Base-by-base conservation (phyloP, 2,797 vertebrate species). In the Rhabdophis nuchalis region DNA sequence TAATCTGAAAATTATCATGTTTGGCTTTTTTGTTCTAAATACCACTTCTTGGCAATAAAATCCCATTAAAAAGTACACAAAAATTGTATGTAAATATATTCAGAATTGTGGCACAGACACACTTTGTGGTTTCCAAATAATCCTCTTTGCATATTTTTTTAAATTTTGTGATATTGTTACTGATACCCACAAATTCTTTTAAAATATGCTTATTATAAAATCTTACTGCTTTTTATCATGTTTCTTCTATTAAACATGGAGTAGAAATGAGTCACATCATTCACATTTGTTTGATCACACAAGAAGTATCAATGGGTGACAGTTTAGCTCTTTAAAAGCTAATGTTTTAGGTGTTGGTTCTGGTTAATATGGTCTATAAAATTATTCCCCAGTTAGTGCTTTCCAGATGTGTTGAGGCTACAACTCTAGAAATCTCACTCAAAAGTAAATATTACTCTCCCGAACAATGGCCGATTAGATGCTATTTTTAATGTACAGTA, bases 11-110 rank as follows among this genome's bases (percentile, higher is more conserved):
- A 3, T 10, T 1, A 61, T 52, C 52, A 13, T 9, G 41, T 91
- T 87, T 60, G 72, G 36, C 50, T 85, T 5, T 20, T 32, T n/a
- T n/a, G 3, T 92, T 88, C 56, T 60, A 92, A 92, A 85, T 56
- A 32, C 91, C 94, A 85, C 53, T 87, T 25, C 90, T 18, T 64
- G 85, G 82, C 92, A 68, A 36, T 92, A 94, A 82, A 88, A 61
- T 29, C 60, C 36, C 7, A 41, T 16, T n/a, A 20, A 87, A 86
- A 86, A 36, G 16, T 85, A 85, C 18, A 29, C 53, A 46, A 29
- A 29, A 56, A 57, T 56, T 89, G 41, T 12, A 85, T 57, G 52
- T 50, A 57, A 57, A 86, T 90, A 29, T 58, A 23, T 87, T 92
- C 52, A 72, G 20, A 87, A 57, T 77, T 54, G 14, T 20, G 7